These are phyloP conservation scores for Corynorhinus townsendii DNA, from an alignment of 2,113 vertebrate species.

Conservation along the genomic window DNA sequence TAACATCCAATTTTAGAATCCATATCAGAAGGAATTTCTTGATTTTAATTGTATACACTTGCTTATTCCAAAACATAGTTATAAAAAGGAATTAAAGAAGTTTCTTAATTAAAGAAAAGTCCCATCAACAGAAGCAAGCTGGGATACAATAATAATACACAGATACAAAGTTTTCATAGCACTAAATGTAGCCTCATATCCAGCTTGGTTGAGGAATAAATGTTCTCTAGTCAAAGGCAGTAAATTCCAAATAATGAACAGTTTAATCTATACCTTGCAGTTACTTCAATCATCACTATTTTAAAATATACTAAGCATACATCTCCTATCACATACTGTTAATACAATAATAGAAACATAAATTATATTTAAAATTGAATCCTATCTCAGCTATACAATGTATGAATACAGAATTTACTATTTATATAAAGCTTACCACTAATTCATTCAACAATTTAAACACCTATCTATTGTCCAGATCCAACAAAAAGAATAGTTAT, in stretches of 20 bases:
- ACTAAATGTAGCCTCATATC: background rate
- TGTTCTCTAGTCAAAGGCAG: background rate
- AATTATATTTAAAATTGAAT: conserved; percentile 12
- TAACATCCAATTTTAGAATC: conserved; percentile 37
- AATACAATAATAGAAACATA: background rate
- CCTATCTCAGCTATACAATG: background rate
- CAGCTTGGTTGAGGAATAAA: background rate
- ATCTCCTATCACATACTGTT: background rate
- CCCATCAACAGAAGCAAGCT: conserved; percentile 30
- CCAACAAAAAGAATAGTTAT: background rate
- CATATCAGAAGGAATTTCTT: conserved; percentile 13
- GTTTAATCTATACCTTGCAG: background rate
- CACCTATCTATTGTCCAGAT: background rate
- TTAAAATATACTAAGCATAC: background rate
- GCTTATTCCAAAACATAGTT: conserved; percentile 33
- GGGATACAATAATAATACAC: background rate
- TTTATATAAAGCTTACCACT: conserved; percentile 13
- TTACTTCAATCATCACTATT: background rate
- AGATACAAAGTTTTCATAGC: background rate
- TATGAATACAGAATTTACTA: background rate
- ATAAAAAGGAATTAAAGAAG: background rate
- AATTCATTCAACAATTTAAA: conserved; percentile 20
- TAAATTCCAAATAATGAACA: conserved; percentile 25
- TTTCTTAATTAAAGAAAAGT: conserved; percentile 18
- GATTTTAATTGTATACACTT: background rate